These are phyloP conservation scores for Drosophila baimaii DNA, from an alignment of 1,140 invertebrate genomes.

Conservation along the genomic window DNA sequence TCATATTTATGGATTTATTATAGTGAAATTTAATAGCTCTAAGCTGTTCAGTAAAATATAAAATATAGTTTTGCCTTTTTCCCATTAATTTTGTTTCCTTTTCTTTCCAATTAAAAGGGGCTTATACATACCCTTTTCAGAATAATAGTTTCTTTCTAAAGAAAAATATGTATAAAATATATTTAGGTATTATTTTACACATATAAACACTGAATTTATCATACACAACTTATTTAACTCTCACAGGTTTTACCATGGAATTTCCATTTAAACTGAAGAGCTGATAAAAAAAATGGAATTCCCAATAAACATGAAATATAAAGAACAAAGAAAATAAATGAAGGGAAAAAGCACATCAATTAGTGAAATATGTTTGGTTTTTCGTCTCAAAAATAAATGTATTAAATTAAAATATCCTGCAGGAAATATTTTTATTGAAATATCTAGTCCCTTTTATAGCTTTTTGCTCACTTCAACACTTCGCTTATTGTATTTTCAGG, in stretches of 20 bases:
- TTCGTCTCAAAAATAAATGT: neutral
- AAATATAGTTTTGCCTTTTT: neutral
- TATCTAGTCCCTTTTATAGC: too few relatives aligned
- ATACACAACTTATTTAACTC: neutral
- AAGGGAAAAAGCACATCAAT: too few relatives aligned
- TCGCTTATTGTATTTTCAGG: slow-evolving; percentile 87
- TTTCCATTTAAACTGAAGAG: neutral
- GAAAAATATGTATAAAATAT: too few relatives aligned
- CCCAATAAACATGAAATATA: neutral
- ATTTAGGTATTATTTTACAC: neutral
- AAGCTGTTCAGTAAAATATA: neutral
- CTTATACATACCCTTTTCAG: too few relatives aligned
- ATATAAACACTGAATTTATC: too few relatives aligned
- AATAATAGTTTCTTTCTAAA: neutral
- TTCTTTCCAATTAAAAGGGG: neutral
- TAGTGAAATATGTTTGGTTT: neutral
- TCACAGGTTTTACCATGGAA: neutral
- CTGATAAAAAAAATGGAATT: neutral
- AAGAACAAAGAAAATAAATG: neutral
- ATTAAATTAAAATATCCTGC: neutral
- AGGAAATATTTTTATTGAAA: too few relatives aligned
- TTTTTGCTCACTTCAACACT: neutral
- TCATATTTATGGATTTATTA: too few relatives aligned
- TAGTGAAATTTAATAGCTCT: neutral
- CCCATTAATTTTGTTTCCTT: neutral